phyloP scores from a whole-genome alignment of 2,888 invertebrate species.

The Amiota minor region DNA sequence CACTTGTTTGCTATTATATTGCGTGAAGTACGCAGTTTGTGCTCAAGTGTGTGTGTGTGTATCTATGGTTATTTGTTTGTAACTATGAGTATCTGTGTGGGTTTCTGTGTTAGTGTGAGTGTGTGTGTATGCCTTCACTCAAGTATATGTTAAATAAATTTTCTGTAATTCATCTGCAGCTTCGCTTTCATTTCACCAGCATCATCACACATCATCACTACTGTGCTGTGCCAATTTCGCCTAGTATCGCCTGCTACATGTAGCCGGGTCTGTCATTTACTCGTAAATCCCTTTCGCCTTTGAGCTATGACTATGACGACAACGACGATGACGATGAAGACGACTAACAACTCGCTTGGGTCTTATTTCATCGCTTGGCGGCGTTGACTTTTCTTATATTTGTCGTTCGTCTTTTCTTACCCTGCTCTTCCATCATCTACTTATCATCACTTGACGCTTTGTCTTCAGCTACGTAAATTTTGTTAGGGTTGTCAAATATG shows the following conservation, averaged over 20 bases:
- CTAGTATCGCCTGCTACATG: neutral
- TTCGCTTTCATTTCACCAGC: neutral
- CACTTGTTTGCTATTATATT: conserved; percentile 6
- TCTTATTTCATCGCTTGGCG: conserved; percentile 20
- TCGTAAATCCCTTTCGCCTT: neutral
- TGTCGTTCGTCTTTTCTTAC: neutral
- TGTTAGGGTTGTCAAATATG: conserved; percentile 16
- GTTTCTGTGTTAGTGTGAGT: conserved; percentile 9
- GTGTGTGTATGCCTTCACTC: conserved; percentile 6
- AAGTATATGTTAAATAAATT: conserved; percentile 24
- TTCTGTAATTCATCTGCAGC: conserved; percentile 29
- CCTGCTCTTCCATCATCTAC: neutral
- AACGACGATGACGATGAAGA: too few species aligned
- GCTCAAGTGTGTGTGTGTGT: neutral
- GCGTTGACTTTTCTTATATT: conserved; percentile 18
- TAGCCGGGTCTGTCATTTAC: neutral
- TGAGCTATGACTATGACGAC: neutral
- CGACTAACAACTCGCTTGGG: conserved; percentile 16
- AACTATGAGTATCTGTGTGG: conserved; percentile 29
- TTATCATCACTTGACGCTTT: conserved; percentile 37
- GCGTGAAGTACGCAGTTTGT: conserved; percentile 7
- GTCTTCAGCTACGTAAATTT: conserved; percentile 35
- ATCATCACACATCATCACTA: conserved; percentile 5
- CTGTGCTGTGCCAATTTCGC: conserved; percentile 20
- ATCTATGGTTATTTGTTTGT: conserved; percentile 16